phyloP scores from a whole-genome alignment of 1,140 invertebrate species.

The Anoplophora glabripennis region DNA sequence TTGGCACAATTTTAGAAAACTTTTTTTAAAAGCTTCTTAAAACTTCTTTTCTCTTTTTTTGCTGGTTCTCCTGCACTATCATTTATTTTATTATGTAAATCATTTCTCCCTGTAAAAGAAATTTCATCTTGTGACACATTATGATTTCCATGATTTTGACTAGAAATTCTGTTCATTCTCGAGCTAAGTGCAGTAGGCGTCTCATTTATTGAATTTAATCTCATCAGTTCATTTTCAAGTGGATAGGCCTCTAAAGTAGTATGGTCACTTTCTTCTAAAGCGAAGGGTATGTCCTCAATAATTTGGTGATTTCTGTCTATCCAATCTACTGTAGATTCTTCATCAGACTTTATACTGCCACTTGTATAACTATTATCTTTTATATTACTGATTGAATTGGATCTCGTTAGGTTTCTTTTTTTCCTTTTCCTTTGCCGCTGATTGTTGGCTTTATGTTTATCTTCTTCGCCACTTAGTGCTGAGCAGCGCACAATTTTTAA shows the following conservation, averaged over 20 bases:
- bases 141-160: conserved; percentile 23
- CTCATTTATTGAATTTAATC: conserved; percentile 20
- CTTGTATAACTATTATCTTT: not conserved
- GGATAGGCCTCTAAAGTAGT: conserved; percentile 31
- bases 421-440: conserved; percentile 50
- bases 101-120: conserved; percentile 23
- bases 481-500: conserved; percentile 56
- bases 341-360: conserved; percentile 21
- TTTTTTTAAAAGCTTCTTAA: conserved; percentile 44
- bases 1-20: conserved; percentile 29
- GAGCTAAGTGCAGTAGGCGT: conserved; percentile 30
- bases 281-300: conserved; percentile 44
- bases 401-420: conserved; percentile 43
- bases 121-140: conserved; percentile 20
- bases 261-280: conserved; percentile 44
- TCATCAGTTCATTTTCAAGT: conserved; percentile 5
- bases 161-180: conserved; percentile 20
- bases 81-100: conserved; percentile 21
- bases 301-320: conserved; percentile 23
- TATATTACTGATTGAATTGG: not conserved
- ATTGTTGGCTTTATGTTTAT: conserved; percentile 22
- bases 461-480: conserved; percentile 43
- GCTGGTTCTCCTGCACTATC: conserved; percentile 9
- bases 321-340: conserved; percentile 25
- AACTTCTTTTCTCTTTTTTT: conserved; percentile 43